Evolutionary conservation across 2,113 vertebrate genomes (phyloP), one percentile per base, ranked within the genome.

Genomic region (Dissostichus mawsoni): DNA sequence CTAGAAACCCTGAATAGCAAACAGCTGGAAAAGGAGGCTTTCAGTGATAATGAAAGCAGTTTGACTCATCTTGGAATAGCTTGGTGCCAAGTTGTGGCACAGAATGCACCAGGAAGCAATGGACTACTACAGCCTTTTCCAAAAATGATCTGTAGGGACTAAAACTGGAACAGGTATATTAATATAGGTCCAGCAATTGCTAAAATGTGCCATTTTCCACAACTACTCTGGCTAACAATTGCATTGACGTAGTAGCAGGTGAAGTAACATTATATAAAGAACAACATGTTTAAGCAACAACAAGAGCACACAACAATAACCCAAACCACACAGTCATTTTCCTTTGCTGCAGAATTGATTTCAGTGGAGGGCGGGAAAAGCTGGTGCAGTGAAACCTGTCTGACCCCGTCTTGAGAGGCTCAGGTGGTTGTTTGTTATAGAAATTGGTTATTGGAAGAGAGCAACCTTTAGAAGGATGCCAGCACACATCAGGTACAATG

Each of bases 1-100:
- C 10, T 83, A 81, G 85, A 91, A 90, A 89, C 65, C 16, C 69
- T 78, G 78, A 69, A 84, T 77, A 63, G 78, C 50, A 82, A 86
- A 90, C 78, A 85, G 81, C 85, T 80, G 78, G 84, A 81, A 78
- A 69, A 13, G 57, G 65, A 63, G 68, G 41, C 76, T 74, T 80
- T 80, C 62, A 72, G 65, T 51, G 75, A 74, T 55, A 76, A 82
- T 81, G 80, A 82, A 86, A 87, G 77, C 74, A 25, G 57, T 74
- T 65, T 56, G 72, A 76, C 73, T 76, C 45, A 58, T 71, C 41
- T 70, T 71, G 36, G 74, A 61, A 59, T 36, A 76, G 64, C 59
- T 69, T 73, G 61, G 36, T 66, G 82, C 76, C 29, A 67, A 73
- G 56, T 58, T 13, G 36, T 67, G 64, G 59, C 56, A 67, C 67